A percentile compares a stretch with the other conserved stretches of the same genome.
These are phyloP conservation scores for Pardalotus punctatus DNA, from an alignment of 2,113 vertebrate species.

Conservation along the genomic window DNA sequence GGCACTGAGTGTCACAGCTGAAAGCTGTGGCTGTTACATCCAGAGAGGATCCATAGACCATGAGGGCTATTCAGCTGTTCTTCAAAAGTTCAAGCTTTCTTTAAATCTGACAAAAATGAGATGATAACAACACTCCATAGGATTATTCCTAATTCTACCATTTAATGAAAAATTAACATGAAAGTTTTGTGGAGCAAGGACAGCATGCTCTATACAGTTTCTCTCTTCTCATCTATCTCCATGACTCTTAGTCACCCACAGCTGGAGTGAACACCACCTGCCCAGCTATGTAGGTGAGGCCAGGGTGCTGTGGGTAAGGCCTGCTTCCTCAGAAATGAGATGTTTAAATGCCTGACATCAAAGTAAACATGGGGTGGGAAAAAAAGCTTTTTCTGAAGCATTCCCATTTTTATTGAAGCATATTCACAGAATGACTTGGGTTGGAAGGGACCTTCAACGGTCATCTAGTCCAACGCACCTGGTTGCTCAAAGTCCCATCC, in stretches of 20 bases:
- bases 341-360: background rate
- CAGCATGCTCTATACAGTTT: background rate
- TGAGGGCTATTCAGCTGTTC: background rate
- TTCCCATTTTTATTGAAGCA: background rate
- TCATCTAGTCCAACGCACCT: fast-evolving
- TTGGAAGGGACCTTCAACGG: background rate
- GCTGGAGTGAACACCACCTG: background rate
- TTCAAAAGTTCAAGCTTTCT: background rate
- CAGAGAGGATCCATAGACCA: background rate
- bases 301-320: background rate
- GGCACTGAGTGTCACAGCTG: background rate
- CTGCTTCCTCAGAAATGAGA: background rate
- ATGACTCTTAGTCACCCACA: background rate
- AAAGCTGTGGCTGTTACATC: background rate
- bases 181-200: background rate
- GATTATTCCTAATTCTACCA: background rate
- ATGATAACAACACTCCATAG: fast-evolving
- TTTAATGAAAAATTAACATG: background rate
- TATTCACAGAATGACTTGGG: background rate
- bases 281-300: background rate
- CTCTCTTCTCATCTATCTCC: background rate
- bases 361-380: background rate
- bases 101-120: background rate
- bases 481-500: background rate
- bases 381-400: background rate